Percentiles rank a stretch among this genome's conserved stretches.
phyloP scores from a whole-genome alignment of 1,140 invertebrate genomes.

The Leptopilina boulardi region DNA sequence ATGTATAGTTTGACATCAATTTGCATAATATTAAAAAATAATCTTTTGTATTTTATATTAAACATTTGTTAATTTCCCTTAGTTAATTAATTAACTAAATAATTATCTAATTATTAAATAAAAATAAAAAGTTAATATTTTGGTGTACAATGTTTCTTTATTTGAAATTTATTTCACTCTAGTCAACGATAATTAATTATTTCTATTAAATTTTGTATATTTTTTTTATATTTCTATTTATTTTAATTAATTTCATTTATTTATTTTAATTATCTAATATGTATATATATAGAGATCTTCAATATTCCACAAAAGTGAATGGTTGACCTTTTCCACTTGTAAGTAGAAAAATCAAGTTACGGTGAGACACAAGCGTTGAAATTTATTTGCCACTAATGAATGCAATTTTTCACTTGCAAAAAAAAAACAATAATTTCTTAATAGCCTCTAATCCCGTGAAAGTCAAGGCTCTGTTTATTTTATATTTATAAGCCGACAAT shows the following conservation, averaged over 20 bases:
- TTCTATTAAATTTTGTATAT: not conserved
- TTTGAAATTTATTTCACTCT: too few species aligned
- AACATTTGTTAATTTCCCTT: too few species aligned
- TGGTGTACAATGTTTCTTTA: too few species aligned
- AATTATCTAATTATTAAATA: too few species aligned
- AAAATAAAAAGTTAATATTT: too few species aligned
- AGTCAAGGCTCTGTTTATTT: not conserved
- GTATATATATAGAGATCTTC: not conserved
- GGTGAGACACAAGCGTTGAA: not conserved
- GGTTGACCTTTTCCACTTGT: constrained; percentile 7
- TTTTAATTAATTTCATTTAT: not conserved
- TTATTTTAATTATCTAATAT: not conserved
- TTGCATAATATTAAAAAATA: too few species aligned
- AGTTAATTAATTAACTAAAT: too few species aligned
- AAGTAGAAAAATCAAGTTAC: constrained; percentile 14
- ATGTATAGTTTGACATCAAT: too few species aligned
- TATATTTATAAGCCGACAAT: too few species aligned
- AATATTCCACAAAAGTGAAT: constrained; percentile 2
- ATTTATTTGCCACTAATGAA: not conserved
- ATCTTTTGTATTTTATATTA: too few species aligned
- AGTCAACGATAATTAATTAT: not conserved
- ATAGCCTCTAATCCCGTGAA: not conserved
- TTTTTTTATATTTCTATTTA: not conserved
- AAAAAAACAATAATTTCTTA: not conserved
- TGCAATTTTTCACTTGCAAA: not conserved